phyloP scores from a whole-genome alignment of 1,140 invertebrate species.

The Heterodera schachtii region DNA sequence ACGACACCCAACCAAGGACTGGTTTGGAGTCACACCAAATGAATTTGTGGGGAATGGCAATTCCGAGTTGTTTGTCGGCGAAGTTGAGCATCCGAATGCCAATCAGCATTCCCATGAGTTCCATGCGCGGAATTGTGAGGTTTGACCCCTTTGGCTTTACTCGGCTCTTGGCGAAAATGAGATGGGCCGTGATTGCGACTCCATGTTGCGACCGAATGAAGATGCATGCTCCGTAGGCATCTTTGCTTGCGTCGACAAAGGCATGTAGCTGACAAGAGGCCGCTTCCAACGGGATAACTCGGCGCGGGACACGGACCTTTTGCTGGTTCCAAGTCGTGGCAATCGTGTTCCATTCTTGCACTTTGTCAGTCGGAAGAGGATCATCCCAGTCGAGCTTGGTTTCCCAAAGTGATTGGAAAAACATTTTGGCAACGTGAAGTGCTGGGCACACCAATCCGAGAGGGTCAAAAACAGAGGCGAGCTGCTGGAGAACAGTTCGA shows the following conservation, averaged over 20 bases:
- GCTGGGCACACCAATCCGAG: slow-evolving; percentile 33
- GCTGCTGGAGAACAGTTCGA: slow-evolving; percentile 25
- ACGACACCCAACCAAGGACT: slow-evolving; percentile 31
- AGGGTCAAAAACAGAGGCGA: slow-evolving; percentile 39
- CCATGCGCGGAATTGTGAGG: slow-evolving; percentile 38
- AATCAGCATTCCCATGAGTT: slow-evolving; percentile 36
- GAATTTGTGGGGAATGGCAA: background rate
- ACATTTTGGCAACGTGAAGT: background rate
- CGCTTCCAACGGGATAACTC: background rate
- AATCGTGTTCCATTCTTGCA: background rate
- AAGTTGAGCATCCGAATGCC: slow-evolving; percentile 9
- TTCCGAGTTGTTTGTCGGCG: slow-evolving; percentile 7
- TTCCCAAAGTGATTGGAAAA: slow-evolving; percentile 40
- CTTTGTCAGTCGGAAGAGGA: background rate
- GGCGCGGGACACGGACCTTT: slow-evolving; percentile 7
- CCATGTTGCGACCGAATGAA: slow-evolving; percentile 21
- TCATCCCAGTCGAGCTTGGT: slow-evolving; percentile 24
- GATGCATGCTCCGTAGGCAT: slow-evolving; percentile 37
- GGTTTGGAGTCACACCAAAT: slow-evolving; percentile 43
- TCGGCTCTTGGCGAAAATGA: slow-evolving; percentile 34
- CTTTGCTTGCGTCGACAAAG: slow-evolving; percentile 6
- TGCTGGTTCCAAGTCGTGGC: background rate
- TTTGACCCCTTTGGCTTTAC: slow-evolving; percentile 28
- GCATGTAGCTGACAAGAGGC: slow-evolving; percentile 1
- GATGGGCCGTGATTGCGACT: background rate